Evolutionary conservation across 2,797 vertebrate genomes (phyloP).

Genomic region (Dromococcyx pavoninus): DNA sequence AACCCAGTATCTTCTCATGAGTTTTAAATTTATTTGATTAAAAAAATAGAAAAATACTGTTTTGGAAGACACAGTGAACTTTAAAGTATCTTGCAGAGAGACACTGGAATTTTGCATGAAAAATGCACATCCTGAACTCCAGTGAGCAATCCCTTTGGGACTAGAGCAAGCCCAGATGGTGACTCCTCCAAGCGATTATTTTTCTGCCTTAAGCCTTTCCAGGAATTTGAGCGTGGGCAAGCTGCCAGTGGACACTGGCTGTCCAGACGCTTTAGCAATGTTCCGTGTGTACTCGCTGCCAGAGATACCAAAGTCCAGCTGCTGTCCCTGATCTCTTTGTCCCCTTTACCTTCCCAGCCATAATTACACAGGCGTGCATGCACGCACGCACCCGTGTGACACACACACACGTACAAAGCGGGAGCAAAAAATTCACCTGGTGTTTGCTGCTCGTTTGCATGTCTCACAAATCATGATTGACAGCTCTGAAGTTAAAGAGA

Average conservation of each 20-base stretch:
- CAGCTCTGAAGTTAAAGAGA: background rate
- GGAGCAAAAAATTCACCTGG: background rate
- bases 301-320: constrained; percentile 52
- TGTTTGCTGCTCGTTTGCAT: background rate
- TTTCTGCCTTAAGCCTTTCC: constrained; percentile 77
- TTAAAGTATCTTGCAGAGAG: constrained; percentile 44
- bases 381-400: background rate
- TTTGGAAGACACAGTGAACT: background rate
- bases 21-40: background rate
- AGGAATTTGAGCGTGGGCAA: constrained; percentile 74
- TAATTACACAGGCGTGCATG: background rate
- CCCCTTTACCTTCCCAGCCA: constrained; percentile 1
- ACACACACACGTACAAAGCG: background rate
- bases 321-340: constrained; percentile 23
- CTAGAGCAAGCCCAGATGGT: constrained; percentile 66
- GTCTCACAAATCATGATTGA: background rate
- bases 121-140: constrained; percentile 21
- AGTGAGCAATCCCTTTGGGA: constrained; percentile 57
- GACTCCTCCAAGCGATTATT: constrained; percentile 67
- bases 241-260: constrained; percentile 67
- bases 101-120: constrained; percentile 53
- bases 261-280: constrained; percentile 42
- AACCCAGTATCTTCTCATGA: background rate
- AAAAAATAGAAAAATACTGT: background rate
- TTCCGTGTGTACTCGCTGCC: constrained; percentile 34